Evolutionary conservation across 2,797 vertebrate species (phyloP).

Genomic region (Hapalemur alaotrensis): DNA sequence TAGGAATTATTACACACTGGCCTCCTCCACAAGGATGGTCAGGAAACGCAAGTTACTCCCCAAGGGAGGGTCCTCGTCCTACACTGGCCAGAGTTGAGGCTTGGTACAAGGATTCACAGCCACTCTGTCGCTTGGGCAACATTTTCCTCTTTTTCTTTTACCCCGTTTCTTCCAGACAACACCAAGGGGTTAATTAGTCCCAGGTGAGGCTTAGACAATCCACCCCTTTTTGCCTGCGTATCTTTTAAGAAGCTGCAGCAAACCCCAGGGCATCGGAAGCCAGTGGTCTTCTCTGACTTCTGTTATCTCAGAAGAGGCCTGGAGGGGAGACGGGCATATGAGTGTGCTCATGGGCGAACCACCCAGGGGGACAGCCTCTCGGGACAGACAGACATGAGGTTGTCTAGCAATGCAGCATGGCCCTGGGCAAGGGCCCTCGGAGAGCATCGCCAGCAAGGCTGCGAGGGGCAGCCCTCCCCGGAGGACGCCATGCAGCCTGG

Average conservation of each 20-base stretch:
- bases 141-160: constrained; percentile 44
- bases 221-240: not conserved
- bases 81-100: not conserved
- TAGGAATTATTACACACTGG: not conserved
- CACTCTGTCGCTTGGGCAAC: not conserved
- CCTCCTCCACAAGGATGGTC: not conserved
- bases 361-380: not conserved
- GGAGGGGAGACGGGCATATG: not conserved
- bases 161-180: not conserved
- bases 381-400: not conserved
- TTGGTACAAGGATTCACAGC: not conserved
- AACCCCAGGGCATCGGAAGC: constrained; percentile 47
- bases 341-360: not conserved
- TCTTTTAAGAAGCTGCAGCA: constrained; percentile 39
- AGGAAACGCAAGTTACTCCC: not conserved
- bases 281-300: constrained; percentile 34
- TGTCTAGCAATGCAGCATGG: not conserved
- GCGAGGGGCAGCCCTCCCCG: not conserved
- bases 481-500: not conserved
- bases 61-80: not conserved
- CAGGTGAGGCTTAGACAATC: constrained; percentile 29
- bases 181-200: constrained; percentile 42
- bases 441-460: not conserved
- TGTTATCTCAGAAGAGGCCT: not conserved
- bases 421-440: not conserved